Evolutionary conservation across 2,113 vertebrate species (phyloP).

Genomic region (Recurvirostra avosetta): DNA sequence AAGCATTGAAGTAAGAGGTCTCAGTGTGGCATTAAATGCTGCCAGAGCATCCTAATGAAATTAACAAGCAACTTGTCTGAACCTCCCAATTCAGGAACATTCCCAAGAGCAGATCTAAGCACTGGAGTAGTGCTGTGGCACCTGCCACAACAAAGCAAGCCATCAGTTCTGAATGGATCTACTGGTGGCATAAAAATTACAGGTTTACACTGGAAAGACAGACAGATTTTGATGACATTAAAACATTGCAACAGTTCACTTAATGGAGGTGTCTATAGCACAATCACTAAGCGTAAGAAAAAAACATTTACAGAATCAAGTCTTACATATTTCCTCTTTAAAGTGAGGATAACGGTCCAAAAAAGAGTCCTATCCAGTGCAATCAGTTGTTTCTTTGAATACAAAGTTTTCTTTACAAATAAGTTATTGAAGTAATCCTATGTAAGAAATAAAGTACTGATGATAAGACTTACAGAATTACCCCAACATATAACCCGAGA

Average conservation of each 20-base stretch:
- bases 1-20: background rate
- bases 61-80: background rate
- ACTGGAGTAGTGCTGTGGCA: background rate
- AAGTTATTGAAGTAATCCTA: background rate
- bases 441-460: background rate
- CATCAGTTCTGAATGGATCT: background rate
- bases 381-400: background rate
- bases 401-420: background rate
- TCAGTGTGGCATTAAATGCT: background rate
- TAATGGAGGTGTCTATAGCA: background rate
- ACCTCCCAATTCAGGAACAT: background rate
- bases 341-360: background rate
- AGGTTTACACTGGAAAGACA: background rate
- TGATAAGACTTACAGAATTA: background rate
- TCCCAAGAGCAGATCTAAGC: background rate
- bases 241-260: background rate
- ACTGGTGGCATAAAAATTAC: background rate
- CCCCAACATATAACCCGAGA: background rate
- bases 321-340: background rate
- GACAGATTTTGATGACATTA: background rate
- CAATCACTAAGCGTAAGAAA: background rate
- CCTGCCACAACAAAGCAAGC: background rate
- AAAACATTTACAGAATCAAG: background rate
- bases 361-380: background rate
- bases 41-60: background rate